Evolutionary conservation across 2,888 invertebrate genomes (phyloP).

Genomic region (Hirtodrosophila histrioides): DNA sequence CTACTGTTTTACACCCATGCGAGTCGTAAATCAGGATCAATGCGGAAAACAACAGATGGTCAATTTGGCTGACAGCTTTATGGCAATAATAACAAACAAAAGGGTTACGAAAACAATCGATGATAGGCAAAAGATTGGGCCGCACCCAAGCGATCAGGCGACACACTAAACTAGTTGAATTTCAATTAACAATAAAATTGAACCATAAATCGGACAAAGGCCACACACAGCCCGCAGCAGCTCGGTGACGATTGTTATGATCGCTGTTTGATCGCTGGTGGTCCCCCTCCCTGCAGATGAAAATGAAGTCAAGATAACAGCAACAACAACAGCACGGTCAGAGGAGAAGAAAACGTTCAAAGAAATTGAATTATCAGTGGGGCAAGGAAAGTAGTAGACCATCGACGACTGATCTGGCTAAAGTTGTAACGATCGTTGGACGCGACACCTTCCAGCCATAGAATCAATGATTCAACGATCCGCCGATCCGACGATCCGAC

Average conservation of each 20-base stretch:
- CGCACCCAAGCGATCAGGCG: slow-evolving; percentile 43
- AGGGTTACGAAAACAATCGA: slow-evolving; percentile 15
- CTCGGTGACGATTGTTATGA: slow-evolving; percentile 65
- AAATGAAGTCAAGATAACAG: slow-evolving; percentile 73
- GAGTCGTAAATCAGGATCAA: slow-evolving; percentile 71
- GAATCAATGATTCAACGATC: slow-evolving; percentile 8
- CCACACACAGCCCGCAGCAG: slow-evolving; percentile 74
- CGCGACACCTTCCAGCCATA: slow-evolving; percentile 56
- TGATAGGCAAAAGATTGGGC: slow-evolving; percentile 32
- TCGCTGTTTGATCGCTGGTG: slow-evolving; percentile 68
- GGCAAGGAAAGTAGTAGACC: slow-evolving; percentile 53
- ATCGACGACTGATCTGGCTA: slow-evolving; percentile 13
- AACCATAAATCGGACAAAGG: slow-evolving; percentile 76
- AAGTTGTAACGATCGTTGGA: slow-evolving; percentile 60
- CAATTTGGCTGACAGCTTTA: slow-evolving; percentile 74
- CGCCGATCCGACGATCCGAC: slow-evolving; percentile 10
- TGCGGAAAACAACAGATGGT: slow-evolving; percentile 25
- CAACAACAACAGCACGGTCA: slow-evolving; percentile 22
- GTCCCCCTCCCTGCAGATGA: slow-evolving; percentile 47
- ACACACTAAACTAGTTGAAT: slow-evolving; percentile 79
- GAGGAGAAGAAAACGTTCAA: slow-evolving; percentile 21
- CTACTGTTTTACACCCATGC: slow-evolving; percentile 56
- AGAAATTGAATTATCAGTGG: slow-evolving; percentile 78
- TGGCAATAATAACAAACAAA: slow-evolving; percentile 39
- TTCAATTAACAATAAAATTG: slow-evolving; percentile 81